These are phyloP conservation scores for Cricetomys ansorgei DNA, from an alignment of 2,113 vertebrate genomes.

Conservation along the genomic window DNA sequence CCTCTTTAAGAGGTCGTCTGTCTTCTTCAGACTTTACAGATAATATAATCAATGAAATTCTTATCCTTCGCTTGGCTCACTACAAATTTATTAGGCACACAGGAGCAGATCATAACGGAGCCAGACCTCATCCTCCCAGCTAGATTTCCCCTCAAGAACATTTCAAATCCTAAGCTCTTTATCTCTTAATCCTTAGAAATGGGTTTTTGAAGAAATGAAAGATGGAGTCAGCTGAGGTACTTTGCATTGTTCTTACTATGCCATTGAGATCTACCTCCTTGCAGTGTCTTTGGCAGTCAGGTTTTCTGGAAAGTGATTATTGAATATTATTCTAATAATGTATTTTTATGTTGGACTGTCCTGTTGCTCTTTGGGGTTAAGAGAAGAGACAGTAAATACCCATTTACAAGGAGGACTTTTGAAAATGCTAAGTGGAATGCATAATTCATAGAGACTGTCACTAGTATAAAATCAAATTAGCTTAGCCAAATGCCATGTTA, in stretches of 20 bases:
- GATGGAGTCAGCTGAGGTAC: conserved; percentile 63
- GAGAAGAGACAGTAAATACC: conserved; percentile 75
- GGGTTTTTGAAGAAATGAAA: conserved; percentile 67
- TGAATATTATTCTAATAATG: conserved; percentile 73
- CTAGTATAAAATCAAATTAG: conserved; percentile 62
- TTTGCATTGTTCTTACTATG: conserved; percentile 68
- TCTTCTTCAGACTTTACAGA: conserved; percentile 44
- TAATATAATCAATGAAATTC: conserved; percentile 72
- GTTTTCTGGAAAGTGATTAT: conserved; percentile 75
- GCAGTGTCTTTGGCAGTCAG: conserved; percentile 63
- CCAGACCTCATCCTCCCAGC: conserved; percentile 67
- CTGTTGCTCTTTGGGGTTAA: conserved; percentile 77
- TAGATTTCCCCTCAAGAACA: conserved; percentile 72
- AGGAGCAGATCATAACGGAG: conserved; percentile 71
- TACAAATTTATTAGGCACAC: conserved; percentile 76
- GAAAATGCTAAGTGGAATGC: conserved; percentile 75
- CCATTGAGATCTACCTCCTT: conserved; percentile 43
- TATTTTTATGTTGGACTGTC: conserved; percentile 57
- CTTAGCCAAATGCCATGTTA: conserved; percentile 71
- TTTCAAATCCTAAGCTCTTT: conserved; percentile 72
- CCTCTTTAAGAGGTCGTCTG: conserved; percentile 33
- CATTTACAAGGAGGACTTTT: conserved; percentile 69
- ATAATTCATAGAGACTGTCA: conserved; percentile 78
- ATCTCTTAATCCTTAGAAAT: conserved; percentile 79
- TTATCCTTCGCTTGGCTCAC: conserved; percentile 69